Percentiles rank a stretch among this genome's conserved stretches.
These are phyloP conservation scores for Iphiclides podalirius DNA, from an alignment of 2,888 invertebrate genomes.

Conservation along the genomic window DNA sequence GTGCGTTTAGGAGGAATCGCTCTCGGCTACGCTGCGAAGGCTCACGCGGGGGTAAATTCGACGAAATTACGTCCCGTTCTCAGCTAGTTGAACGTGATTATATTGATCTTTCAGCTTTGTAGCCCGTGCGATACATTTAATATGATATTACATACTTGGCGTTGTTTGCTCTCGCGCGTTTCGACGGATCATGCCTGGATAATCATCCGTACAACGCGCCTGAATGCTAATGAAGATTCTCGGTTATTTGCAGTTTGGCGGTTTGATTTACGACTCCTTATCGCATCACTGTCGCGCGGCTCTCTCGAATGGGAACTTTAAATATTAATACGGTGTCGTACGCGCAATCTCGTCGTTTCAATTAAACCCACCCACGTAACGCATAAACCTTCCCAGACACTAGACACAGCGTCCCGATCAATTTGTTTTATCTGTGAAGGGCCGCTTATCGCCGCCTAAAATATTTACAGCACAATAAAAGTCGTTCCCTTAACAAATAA, in stretches of 20 bases:
- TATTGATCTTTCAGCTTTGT: slow-evolving; percentile 53
- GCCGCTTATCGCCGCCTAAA: slow-evolving; percentile 68
- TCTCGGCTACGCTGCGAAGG: slow-evolving; percentile 24
- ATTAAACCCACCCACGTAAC: slow-evolving; percentile 66
- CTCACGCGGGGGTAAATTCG: slow-evolving; percentile 44
- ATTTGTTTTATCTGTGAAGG: slow-evolving; percentile 70
- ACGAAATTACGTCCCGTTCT: slow-evolving; percentile 47
- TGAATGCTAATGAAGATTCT: slow-evolving; percentile 13
- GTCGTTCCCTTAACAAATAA: slow-evolving; percentile 65
- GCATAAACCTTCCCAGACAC: slow-evolving; percentile 49
- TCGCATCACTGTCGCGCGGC: slow-evolving; percentile 47
- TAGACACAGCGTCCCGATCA: slow-evolving; percentile 49
- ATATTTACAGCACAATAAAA: slow-evolving; percentile 77
- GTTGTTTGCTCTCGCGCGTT: slow-evolving; percentile 48
- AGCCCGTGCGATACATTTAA: slow-evolving; percentile 27
- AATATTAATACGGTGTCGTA: slow-evolving; percentile 63
- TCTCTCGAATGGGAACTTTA: slow-evolving; percentile 50
- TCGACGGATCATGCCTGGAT: slow-evolving; percentile 37
- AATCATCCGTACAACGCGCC: slow-evolving; percentile 2
- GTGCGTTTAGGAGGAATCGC: neutral
- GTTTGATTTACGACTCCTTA: slow-evolving; percentile 19
- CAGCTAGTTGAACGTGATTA: slow-evolving; percentile 52
- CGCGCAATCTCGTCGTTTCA: slow-evolving; percentile 66
- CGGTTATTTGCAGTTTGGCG: slow-evolving; percentile 1
- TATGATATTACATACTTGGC: slow-evolving; percentile 43